Evolutionary conservation across 2,113 vertebrate genomes (phyloP), one percentile per base, ranked within the genome.

Genomic region (Neogobius melanostomus): DNA sequence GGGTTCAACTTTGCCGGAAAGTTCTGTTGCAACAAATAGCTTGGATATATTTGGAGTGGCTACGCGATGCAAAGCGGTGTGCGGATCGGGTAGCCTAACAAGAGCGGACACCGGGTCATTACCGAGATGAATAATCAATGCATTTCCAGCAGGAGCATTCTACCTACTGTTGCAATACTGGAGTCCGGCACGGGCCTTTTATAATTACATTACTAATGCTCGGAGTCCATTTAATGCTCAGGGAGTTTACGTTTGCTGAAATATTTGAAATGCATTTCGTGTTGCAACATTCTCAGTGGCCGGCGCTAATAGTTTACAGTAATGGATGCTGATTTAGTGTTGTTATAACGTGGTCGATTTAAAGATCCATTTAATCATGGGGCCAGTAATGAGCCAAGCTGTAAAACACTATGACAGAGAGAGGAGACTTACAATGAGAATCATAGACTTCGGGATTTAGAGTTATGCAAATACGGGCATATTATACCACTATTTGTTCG

Each of bases 41-140:
- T 70, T 1, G 21, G 46, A 43, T 43, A 76, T 66, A 67, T 61
- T 48, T 76, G 48, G 48, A 74, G 83, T 68, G 67, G 42, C 59
- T 59, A 42, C 6, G 17, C 9, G 4, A 61, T n/a, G 14, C 42
- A 44, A 44, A n/a, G 42, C 17, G 21, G 9, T 44, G 14, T 21
- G 54, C 50, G 36, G 53, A 64, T 64, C 66, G 72, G 45, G 59
- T 54, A 77, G 71, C 76, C 66, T 83, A 89, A 87, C 52, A 65
- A 72, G 76, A 83, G 68, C 11, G 63, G 80, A 87, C 85, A 79
- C 21, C 47, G 78, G 83, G 80, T 82, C 71, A 75, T 88, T 90
- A 87, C 76, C 64, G 68, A 74, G 74, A 82, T 88, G 84, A 87
- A 90, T 89, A 87, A 87, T 87, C 88, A 80, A 88, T 89, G 64